Evolutionary conservation across 2,113 vertebrate genomes (phyloP), one percentile per base, ranked within the genome.

Genomic region (Sardina pilchardus): DNA sequence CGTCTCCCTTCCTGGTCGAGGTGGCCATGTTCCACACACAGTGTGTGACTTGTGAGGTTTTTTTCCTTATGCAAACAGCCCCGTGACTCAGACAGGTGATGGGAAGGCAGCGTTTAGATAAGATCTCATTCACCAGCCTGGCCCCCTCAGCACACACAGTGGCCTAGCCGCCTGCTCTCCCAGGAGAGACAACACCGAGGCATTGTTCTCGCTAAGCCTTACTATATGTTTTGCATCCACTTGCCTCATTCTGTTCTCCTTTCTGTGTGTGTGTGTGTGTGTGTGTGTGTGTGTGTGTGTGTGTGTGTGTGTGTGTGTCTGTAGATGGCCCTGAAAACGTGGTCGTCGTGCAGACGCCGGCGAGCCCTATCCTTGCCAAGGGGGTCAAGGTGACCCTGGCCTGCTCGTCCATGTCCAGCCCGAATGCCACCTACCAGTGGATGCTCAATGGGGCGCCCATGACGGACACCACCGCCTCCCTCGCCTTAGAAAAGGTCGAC

Each of bases 291-390:
- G 83, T 26, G 8, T 44, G 16, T 30, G 16, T 63, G 10, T 71
- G 42, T 75, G 26, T 63, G 82, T 83, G 82, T 50, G n/a, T 53
- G 50, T 83, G 82, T 36, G 19, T 17, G 30, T 19, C 44, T 85
- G 43, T 87, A 96, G 95, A 94, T 17, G 95, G 95, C 43, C 95
- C 95, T 0, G 95, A 95, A 0, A 1, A 6, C 0, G 56, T 92
- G 56, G 7, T 2, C 19, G 24, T 92, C 82, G 82, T 0, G 0
- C 81, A 89, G 3, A 0, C 10, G 0, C 85, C 47, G 0, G 0
- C 7, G 0, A 5, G 17, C 0, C 0, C 0, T 2, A 75, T 83
- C 39, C 2, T 93, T 9, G 1, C 0, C 9, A 48, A 88, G 19
- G 90, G 89, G 0, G 90, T 91, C 5, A 71, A 85, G 85, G 82